These are phyloP conservation scores for Cephus cinctus DNA, from an alignment of 1,140 invertebrate genomes.

Conservation along the genomic window DNA sequence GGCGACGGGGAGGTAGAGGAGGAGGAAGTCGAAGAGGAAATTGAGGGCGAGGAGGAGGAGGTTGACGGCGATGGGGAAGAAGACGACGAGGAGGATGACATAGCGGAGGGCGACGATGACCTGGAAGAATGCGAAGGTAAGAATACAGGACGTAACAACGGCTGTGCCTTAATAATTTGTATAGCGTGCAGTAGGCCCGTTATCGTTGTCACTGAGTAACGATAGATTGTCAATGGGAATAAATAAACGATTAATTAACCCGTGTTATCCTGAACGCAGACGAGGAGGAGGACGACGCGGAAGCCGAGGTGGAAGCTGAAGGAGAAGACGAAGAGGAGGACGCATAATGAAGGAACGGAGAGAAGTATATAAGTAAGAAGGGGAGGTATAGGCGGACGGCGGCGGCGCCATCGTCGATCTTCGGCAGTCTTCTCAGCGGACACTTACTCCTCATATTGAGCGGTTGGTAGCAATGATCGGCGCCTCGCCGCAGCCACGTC, in stretches of 20 bases:
- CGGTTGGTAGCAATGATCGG: slow-evolving; percentile 50
- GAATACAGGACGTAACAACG: background rate
- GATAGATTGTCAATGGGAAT: slow-evolving; percentile 7
- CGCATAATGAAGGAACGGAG: slow-evolving; percentile 55
- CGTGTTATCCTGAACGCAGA: slow-evolving; percentile 47
- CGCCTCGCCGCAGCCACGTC: slow-evolving; percentile 25
- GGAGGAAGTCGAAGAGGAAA: slow-evolving; percentile 53
- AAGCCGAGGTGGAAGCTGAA: slow-evolving; percentile 63
- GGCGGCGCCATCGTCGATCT: slow-evolving; percentile 37
- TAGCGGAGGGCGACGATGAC: slow-evolving; percentile 68
- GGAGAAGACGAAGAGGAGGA: slow-evolving; percentile 58
- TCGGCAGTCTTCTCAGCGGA: slow-evolving; percentile 48
- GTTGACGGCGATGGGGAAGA: slow-evolving; percentile 60
- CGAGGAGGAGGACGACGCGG: slow-evolving; percentile 59
- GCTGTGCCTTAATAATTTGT: no score
- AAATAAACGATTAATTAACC: background rate
- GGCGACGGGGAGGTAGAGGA: slow-evolving; percentile 61
- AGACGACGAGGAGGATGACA: slow-evolving; percentile 67
- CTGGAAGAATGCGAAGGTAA: slow-evolving; percentile 66
- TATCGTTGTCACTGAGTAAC: background rate
- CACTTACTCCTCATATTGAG: slow-evolving; percentile 57
- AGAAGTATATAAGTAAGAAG: slow-evolving; percentile 50
- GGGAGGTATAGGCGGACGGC: slow-evolving; percentile 40
- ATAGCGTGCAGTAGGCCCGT: no score
- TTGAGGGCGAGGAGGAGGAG: slow-evolving; percentile 47